Evolutionary conservation across 2,113 vertebrate species (phyloP).

Genomic region (Anoplopoma fimbria): DNA sequence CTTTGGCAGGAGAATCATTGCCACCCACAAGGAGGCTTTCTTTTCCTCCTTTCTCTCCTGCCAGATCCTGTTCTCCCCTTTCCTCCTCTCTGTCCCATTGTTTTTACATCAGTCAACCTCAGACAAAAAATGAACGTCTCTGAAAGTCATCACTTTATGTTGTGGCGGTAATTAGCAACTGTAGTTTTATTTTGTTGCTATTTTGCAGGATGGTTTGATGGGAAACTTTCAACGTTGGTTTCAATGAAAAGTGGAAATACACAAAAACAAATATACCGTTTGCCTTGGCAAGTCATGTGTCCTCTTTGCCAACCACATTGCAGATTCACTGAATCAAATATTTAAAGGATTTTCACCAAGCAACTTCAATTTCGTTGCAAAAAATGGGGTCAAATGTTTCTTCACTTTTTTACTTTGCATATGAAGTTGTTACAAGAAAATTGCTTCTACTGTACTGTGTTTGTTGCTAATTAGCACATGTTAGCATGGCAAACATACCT

Average conservation of each 20-base stretch:
- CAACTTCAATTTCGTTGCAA: neutral
- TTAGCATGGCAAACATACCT: neutral
- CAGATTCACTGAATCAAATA: neutral
- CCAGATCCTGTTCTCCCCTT: constrained; percentile 47
- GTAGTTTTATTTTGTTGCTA: neutral
- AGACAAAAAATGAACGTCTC: constrained; percentile 41
- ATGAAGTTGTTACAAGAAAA: neutral
- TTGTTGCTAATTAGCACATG: neutral
- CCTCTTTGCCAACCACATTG: neutral
- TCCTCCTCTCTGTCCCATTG: constrained; percentile 29
- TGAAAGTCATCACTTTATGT: constrained; percentile 28
- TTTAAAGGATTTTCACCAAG: neutral
- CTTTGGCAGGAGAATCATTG: constrained; percentile 69
- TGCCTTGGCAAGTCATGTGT: constrained; percentile 6
- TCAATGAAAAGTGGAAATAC: neutral
- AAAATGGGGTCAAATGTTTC: neutral
- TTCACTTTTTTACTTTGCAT: neutral
- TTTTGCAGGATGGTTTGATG: neutral
- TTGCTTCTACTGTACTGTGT: neutral
- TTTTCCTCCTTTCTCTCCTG: constrained; percentile 53
- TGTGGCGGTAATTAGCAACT: constrained; percentile 16
- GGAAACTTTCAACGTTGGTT: constrained; percentile 12
- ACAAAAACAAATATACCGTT: neutral
- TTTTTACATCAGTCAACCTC: constrained; percentile 54
- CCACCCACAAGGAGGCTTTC: constrained; percentile 70